Evolutionary conservation across 2,888 invertebrate genomes (phyloP).

Genomic region (Cephus pygmeus): DNA sequence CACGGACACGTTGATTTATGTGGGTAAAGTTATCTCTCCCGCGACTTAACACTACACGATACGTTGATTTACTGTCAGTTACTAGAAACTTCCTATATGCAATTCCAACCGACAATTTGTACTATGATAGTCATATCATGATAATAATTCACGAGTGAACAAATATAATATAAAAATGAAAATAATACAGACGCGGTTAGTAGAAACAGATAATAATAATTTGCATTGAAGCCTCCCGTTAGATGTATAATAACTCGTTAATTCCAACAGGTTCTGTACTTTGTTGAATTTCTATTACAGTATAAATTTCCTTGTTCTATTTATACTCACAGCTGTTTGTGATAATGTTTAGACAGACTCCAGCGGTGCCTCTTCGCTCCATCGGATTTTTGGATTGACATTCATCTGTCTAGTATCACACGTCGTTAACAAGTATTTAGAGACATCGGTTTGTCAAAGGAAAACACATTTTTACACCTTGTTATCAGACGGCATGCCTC

Average conservation of each 20-base stretch:
- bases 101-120: not conserved
- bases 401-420: not conserved
- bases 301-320: not conserved
- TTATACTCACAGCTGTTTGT: not conserved
- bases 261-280: not conserved
- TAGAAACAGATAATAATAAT: not conserved
- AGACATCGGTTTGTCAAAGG: not conserved
- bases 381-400: not conserved
- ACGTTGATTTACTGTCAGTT: not conserved
- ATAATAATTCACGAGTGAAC: not conserved
- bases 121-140: not conserved
- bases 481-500: slow-evolving; percentile 4
- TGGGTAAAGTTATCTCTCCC: not conserved
- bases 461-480: not conserved
- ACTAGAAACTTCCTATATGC: not conserved
- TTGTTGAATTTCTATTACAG: not conserved
- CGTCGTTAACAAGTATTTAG: not conserved
- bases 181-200: not conserved
- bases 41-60: not conserved
- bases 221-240: not conserved
- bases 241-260: not conserved
- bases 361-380: not conserved
- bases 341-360: not conserved
- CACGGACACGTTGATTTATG: no score
- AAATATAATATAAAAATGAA: not conserved